Base-by-base conservation (phyloP, 2,113 vertebrate genomes). In the Antechinus stuartii region DNA sequence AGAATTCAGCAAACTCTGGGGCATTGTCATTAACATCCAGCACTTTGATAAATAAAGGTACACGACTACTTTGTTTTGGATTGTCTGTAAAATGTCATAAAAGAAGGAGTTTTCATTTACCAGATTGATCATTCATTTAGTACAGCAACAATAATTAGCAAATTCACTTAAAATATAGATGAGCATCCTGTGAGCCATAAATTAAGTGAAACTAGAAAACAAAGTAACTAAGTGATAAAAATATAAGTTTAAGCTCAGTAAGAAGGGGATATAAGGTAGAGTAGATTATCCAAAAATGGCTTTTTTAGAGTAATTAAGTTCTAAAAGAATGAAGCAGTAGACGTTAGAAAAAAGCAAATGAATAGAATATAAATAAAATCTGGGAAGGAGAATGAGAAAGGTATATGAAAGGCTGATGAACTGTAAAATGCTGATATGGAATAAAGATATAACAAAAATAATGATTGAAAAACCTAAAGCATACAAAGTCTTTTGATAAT, bases 21-120 rank as follows among this genome's bases (percentile, higher is more conserved):
- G 99, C 99, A 0, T 99, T 99, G 98, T 99, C 99, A 95, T 99
- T 99, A 98, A 99, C 98, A 93, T 99, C 99, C 96, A 99, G 98
- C 95, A 99, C 98, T 97, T 99, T 98, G 98, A 99, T 98, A 97
- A 99, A 99, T 2, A 99, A 99, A 2, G 99, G 99, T 52, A 99
- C 99, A 0, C 99, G 98, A 96, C 99, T 99, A 96, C 98, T 99
- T 98, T 99, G 99, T 54, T 98, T 99, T 30, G 99, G 99, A 96
- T 99, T 99, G 98, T 99, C 99, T 99, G 97, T 95, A 98, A 98
- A 96, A 97, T 96, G 95, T 1, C 93, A 97, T 93, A 98, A 98
- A 56, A 49, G 96, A 96, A 10, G 94, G 84, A 97, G 93, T 1
- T 94, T 95, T 90, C 90, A 95, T 96, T 96, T 97, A 95, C 54